phyloP scores from a whole-genome alignment of 2,113 vertebrate species.

The Esox niger region DNA sequence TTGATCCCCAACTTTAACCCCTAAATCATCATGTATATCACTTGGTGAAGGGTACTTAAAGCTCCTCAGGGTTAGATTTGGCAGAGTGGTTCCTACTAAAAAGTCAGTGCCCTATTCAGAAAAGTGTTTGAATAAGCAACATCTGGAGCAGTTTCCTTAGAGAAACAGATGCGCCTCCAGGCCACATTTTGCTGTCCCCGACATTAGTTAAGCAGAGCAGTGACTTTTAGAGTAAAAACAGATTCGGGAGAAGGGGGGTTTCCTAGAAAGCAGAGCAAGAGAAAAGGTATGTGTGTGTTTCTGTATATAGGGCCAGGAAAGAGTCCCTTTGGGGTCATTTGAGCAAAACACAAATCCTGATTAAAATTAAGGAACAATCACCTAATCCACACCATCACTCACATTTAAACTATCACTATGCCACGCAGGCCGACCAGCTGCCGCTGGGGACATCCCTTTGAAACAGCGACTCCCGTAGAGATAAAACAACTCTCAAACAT shows the following conservation, averaged over 20 bases:
- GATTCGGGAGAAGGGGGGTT: slow-evolving; percentile 39
- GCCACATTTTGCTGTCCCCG: slow-evolving; percentile 40
- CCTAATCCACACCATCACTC: slow-evolving; percentile 43
- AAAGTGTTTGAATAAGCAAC: slow-evolving; percentile 27
- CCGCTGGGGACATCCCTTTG: too few relatives aligned
- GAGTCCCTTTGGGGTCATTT: slow-evolving; percentile 59
- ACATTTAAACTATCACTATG: slow-evolving; percentile 44
- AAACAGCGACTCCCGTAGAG: neutral
- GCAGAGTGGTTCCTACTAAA: neutral
- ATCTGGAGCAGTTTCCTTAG: slow-evolving; percentile 26
- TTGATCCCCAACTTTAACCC: too few relatives aligned
- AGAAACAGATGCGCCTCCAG: slow-evolving; percentile 46
- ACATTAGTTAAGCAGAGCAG: slow-evolving; percentile 44
- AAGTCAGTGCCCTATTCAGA: neutral
- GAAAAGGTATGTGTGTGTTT: slow-evolving; percentile 31
- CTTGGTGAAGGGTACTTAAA: neutral
- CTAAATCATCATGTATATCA: neutral
- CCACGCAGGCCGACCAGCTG: neutral
- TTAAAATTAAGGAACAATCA: slow-evolving; percentile 59
- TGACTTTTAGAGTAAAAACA: slow-evolving; percentile 37
- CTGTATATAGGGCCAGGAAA: neutral
- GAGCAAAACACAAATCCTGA: slow-evolving; percentile 64
- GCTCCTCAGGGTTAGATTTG: too few relatives aligned
- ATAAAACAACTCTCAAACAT: too few relatives aligned
- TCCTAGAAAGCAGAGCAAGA: slow-evolving; percentile 71